A percentile compares a stretch with the other conserved stretches of the same genome.
These are phyloP conservation scores for Watsonalla binaria DNA, from an alignment of 2,888 invertebrate genomes.

Conservation along the genomic window DNA sequence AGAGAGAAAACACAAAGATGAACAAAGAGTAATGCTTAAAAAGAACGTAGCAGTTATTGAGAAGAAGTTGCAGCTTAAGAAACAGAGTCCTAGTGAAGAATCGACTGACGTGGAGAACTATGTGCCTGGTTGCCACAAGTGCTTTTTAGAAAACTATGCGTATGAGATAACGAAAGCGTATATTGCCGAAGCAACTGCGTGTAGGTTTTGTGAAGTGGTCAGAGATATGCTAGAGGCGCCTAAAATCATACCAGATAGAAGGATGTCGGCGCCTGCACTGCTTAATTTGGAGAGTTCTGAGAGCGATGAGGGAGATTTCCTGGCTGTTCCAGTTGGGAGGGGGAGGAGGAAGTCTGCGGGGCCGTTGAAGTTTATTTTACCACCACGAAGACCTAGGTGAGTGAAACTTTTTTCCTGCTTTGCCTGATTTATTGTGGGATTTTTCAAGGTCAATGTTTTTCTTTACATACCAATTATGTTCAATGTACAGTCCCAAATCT, in stretches of 20 bases:
- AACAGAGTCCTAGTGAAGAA: slow-evolving; percentile 63
- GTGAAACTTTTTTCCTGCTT: slow-evolving; percentile 13
- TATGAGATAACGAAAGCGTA: slow-evolving; percentile 69
- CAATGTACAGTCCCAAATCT: too few relatives aligned
- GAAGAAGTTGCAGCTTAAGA: slow-evolving; percentile 49
- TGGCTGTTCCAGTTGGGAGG: slow-evolving; percentile 68
- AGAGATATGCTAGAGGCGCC: slow-evolving; percentile 67
- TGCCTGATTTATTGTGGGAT: background rate
- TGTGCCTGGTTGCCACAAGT: slow-evolving; percentile 69
- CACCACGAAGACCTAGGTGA: slow-evolving; percentile 66
- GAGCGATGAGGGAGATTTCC: slow-evolving; percentile 60
- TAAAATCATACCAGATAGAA: slow-evolving; percentile 58
- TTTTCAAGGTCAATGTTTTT: background rate
- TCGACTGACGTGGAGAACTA: slow-evolving; percentile 64
- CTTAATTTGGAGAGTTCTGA: slow-evolving; percentile 67
- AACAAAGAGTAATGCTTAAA: slow-evolving; percentile 55
- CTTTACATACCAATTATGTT: too few relatives aligned
- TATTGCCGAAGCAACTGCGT: slow-evolving; percentile 59
- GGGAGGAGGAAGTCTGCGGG: slow-evolving; percentile 77
- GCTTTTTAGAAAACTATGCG: slow-evolving; percentile 72
- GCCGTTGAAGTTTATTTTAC: slow-evolving; percentile 59
- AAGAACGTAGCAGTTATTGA: slow-evolving; percentile 53
- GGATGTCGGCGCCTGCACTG: slow-evolving; percentile 79
- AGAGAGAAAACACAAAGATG: slow-evolving; percentile 53
- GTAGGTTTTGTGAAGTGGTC: slow-evolving; percentile 74